Percentiles rank a stretch among this genome's conserved stretches.
Conservation (phyloP, 2,113 vertebrate genomes). For the Bufo gargarizans region DNA sequence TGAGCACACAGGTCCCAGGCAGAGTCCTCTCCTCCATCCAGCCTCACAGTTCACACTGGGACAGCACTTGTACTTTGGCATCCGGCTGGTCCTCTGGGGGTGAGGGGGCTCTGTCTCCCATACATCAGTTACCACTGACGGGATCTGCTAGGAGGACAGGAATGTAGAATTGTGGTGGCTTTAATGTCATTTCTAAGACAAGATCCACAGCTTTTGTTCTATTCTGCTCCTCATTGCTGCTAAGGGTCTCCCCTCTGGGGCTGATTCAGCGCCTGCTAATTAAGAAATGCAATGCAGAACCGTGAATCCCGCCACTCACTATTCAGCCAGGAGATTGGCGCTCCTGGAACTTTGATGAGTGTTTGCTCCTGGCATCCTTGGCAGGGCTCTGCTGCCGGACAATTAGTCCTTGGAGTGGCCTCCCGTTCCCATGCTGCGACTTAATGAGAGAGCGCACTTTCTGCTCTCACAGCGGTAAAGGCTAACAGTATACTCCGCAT, state of each 20-base stretch:
- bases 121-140: constrained; percentile 26
- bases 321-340: not conserved
- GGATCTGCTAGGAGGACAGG: not conserved
- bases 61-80: constrained; percentile 31
- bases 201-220: constrained; percentile 34
- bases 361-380: constrained; percentile 53
- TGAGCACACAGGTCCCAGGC: constrained; percentile 1
- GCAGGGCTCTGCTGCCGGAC: constrained; percentile 47
- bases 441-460: constrained; percentile 58
- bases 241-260: constrained; percentile 23
- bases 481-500: too few species aligned
- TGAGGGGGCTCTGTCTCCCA: not conserved
- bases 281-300: constrained; percentile 27
- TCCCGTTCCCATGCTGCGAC: constrained; percentile 51
- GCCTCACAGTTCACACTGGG: constrained; percentile 11
- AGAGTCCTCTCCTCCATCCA: constrained; percentile 39
- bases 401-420: constrained; percentile 57
- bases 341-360: constrained; percentile 51
- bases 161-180: constrained; percentile 23
- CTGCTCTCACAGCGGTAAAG: constrained; percentile 45
- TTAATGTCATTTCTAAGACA: constrained; percentile 49
- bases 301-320: constrained; percentile 32
- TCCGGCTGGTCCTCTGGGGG: constrained; percentile 34
- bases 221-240: constrained; percentile 28
- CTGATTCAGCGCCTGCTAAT: constrained; percentile 50